phyloP scores from a whole-genome alignment of 2,888 invertebrate species.

The Drosophila formosana region DNA sequence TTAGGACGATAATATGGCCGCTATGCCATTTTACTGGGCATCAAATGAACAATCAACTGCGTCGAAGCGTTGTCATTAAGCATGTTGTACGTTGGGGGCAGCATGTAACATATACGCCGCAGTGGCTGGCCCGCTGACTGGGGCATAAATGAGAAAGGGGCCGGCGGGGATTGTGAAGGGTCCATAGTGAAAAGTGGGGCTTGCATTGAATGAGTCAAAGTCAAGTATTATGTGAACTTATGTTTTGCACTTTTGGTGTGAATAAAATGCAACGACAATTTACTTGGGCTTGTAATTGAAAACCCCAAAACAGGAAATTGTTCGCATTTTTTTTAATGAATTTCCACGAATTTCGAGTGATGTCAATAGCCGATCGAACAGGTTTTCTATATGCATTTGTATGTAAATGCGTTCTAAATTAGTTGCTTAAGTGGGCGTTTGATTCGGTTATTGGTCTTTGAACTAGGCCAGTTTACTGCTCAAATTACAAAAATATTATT shows the following conservation, averaged over 20 bases:
- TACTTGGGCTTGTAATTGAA: constrained; percentile 54
- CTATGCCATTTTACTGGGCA: background rate
- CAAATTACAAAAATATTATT: constrained; percentile 3
- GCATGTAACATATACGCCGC: constrained; percentile 64
- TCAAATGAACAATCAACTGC: constrained; percentile 30
- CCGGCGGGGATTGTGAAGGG: background rate
- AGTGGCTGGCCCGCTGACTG: constrained; percentile 61
- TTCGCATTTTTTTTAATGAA: constrained; percentile 51
- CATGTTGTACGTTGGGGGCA: constrained; percentile 31
- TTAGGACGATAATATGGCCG: background rate
- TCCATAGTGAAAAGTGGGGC: constrained; percentile 1
- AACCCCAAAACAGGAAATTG: constrained; percentile 70
- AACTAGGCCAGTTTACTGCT: constrained; percentile 26
- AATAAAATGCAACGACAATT: constrained; percentile 55
- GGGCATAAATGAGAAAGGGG: constrained; percentile 13
- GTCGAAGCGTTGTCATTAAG: constrained; percentile 46
- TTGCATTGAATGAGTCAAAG: constrained; percentile 64
- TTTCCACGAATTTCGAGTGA: constrained; percentile 62
- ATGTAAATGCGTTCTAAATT: constrained; percentile 2
- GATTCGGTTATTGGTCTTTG: constrained; percentile 47
- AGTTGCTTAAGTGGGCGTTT: constrained; percentile 31
- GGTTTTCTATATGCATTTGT: background rate
- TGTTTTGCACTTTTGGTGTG: constrained; percentile 60
- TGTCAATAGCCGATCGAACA: constrained; percentile 62
- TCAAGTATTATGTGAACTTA: constrained; percentile 20